phyloP scores from a whole-genome alignment of 2,113 vertebrate genomes.

The Microcebus lehilahytsara region DNA sequence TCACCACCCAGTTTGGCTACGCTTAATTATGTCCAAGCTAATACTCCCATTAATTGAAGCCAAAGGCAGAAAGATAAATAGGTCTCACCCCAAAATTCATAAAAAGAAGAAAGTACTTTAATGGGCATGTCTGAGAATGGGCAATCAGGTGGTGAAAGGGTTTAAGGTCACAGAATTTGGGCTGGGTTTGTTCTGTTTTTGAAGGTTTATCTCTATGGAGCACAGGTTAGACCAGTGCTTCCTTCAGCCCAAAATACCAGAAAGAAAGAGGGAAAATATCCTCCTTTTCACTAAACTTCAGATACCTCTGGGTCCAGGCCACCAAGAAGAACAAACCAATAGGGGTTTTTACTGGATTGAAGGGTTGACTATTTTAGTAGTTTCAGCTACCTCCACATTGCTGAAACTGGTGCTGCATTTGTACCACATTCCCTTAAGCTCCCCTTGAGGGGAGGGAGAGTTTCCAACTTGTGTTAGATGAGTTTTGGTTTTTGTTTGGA shows the following conservation, averaged over 20 bases:
- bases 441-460: rapidly evolving
- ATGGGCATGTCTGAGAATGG: not conserved
- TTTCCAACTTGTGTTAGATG: not conserved
- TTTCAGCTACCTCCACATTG: rapidly evolving
- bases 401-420: rapidly evolving
- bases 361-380: too few relatives aligned
- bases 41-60: not conserved
- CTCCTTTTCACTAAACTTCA: not conserved
- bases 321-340: not conserved
- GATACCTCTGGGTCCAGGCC: not conserved
- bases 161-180: not conserved
- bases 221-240: not conserved
- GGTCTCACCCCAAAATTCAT: not conserved
- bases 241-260: not conserved
- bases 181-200: not conserved
- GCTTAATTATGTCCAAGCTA: too few relatives aligned
- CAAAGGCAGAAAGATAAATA: not conserved
- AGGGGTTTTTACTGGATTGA: too few relatives aligned
- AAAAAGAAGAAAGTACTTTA: not conserved
- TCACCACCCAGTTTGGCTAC: not conserved
- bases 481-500: not conserved
- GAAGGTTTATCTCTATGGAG: slow-evolving; percentile 10
- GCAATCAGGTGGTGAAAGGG: not conserved
- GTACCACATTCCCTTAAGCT: not conserved
- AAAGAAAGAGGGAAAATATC: not conserved